Base-by-base conservation (phyloP, 2,888 invertebrate species). In the Lasioglossum oenotherae region DNA sequence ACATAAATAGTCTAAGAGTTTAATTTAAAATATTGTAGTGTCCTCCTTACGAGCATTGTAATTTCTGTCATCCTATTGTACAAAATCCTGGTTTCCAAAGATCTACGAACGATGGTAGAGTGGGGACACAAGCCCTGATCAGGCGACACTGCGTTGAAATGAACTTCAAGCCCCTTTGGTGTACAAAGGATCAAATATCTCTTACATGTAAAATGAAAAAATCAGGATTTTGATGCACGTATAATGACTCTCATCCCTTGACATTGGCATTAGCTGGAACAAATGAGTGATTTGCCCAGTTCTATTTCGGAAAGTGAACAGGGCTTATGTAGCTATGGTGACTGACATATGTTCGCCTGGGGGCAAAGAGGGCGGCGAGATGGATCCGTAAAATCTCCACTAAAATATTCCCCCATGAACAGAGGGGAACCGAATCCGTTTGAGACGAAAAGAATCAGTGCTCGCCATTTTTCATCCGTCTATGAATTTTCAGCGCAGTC, bases 381-480 rank as follows among this genome's bases (percentile, higher is more conserved):
- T 60, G 44, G 35, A 80, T 31, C 60, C 53, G 74, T 77, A 35
- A 79, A 80, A 86, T 82, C 82, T 35, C 35, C 78, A 72, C 14
- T 64, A 53, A 86, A 77, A 78, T 78, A 71, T 82, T 60, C 64
- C 41, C 76, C 64, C 14, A 14, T 19, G 31, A 53, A 16, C 67
- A 49, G 67, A 49, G 35, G 31, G 41, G 60, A 38, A 8, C 35
- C 10, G 53, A 35, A 60, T 78, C 12, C 44, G 41, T 38, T 31
- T 16, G 27, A 72, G 31, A 86, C 41, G 41, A 27, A 74, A 77
- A 16, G 67, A 84, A 87, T 81, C 86, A 81, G 72, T 78, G 87
- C 57, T 46, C 76, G 49, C 81, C 84, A 87, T 87, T 86, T 84
- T 71, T 77, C 74, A 78, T 31, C 57, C 6, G 46, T n/a, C 64